Evolutionary conservation across 2,888 invertebrate genomes (phyloP), one percentile per base, ranked within the genome.

Genomic region (Marasmarcha lunaedactyla): DNA sequence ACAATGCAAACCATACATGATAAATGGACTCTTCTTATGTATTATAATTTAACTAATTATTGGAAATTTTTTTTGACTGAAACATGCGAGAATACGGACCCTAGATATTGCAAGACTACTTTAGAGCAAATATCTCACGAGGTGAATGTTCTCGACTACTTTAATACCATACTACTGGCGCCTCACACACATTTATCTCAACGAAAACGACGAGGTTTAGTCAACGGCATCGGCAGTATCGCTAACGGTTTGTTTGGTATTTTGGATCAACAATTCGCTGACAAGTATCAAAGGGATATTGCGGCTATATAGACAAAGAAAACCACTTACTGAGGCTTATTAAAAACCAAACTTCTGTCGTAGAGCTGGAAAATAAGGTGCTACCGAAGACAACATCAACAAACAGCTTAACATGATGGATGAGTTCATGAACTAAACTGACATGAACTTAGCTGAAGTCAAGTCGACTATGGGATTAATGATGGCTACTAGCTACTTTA

Each of bases 21-120:
- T 30, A 43, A 50, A 36, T 49, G 46, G 45, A 45, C 35, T 14
- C 12, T 49, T 2, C 25, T 43, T 14, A 40, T 45, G 42, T 46
- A 43, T 12, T 46, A 43, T 14, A 46, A 46, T 36, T 36, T 46
- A 40, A 41, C 34, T 15, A 44, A 34, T 35, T 46, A 46, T 33
- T 46, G 44, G 46, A 33, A 39, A 6, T 26, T 26, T 1, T 15
- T 36, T 12, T 10, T 41, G 2, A 26, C 33, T 2, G 12, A 33
- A 4, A 6, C 35, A 1, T 43, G 43, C 14, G 12, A 37, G 11
- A 37, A 30, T 7, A 42, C 25, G 10, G 41, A 42, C n/a, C 42
- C 43, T 1, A 20, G 34, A 14, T 42, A 42, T 25, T 46, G 46
- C 14, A 41, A 40, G 11, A 35, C 37, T 10, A 41, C 41, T 2